Evolutionary conservation across 2,797 vertebrate genomes (phyloP), one percentile per base, ranked within the genome.

Genomic region (Lepus oiostolus): DNA sequence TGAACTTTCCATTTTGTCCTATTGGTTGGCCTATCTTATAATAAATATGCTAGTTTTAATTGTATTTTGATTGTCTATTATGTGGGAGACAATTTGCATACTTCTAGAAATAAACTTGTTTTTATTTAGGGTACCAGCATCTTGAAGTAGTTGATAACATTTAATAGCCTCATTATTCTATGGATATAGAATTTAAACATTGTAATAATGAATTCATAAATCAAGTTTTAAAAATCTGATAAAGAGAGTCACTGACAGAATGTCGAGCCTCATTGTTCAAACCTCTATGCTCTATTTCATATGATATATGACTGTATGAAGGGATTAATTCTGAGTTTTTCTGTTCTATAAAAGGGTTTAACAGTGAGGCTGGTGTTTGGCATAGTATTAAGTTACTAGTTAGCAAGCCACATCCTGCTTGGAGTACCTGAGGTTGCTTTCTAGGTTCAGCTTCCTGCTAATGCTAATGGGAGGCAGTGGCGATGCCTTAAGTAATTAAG

Each of bases 61-160:
- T 42, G 7, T 89, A 52, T 83, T 84, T 90, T 76, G 38, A 68
- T 82, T 94, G 72, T 30, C 2, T 52, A 79, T 71, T 35, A 87
- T 26, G 63, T 79, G 35, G 12, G 47, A 76, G 52, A 14, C 76
- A 84, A 67, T 95, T 88, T 84, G 82, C 38, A 21, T 91, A 30
- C 71, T 84, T 94, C 35, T 90, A 38, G 85, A 74, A 67, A 90
- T 81, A 86, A 94, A 22, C 60, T 60, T 58, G 75, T 72, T 30
- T 28, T 79, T 95, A 67, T 52, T 92, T 83, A 93, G 77, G 17
- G n/a, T 68, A 75, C 9, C 54, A 81, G n/a, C 60, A 75, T 32
- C 77, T 84, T 30, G 79, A 83, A 88, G 54, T 83, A 32, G 35
- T 72, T 54, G 22, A 17, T 80, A 75, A 9, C 50, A 14, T 83